Conservation (phyloP, 2,888 invertebrate genomes). For the Pollenia griseotomentosa region DNA sequence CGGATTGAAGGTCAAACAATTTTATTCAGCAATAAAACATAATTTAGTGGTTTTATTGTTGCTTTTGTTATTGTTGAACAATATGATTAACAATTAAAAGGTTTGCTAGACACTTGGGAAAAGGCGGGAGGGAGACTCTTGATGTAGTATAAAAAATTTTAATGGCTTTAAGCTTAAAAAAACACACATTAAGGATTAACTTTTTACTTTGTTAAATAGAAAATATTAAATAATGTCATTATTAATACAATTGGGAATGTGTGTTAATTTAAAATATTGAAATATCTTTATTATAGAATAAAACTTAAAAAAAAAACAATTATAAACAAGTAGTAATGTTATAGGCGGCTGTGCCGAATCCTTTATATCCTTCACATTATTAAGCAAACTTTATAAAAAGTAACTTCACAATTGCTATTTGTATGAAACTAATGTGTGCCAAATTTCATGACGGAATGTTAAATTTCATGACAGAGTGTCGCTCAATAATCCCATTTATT, state of each 20-base stretch:
- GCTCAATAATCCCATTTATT: no score
- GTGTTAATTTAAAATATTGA: neutral
- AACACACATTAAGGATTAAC: no score
- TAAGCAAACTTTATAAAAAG: no score
- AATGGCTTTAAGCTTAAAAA: neutral
- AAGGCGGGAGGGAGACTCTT: neutral
- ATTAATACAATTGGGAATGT: neutral
- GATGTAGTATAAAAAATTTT: neutral
- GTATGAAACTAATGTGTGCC: no score
- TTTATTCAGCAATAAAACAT: constrained; percentile 22
- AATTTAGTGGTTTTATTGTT: constrained; percentile 20
- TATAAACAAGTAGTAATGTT: neutral
- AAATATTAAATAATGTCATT: constrained; percentile 6
- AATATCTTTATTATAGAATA: neutral
- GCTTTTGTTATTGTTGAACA: neutral
- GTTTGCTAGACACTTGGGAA: neutral
- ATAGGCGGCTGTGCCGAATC: no score
- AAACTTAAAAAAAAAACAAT: neutral
- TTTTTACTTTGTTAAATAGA: constrained; percentile 6
- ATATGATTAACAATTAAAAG: neutral
- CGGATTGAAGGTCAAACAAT: neutral
- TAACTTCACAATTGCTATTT: no score
- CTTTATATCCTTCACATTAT: no score
- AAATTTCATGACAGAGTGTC: no score
- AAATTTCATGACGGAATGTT: no score